Base-by-base conservation (phyloP, 2,888 invertebrate species). In the Helobdella robusta region DNA sequence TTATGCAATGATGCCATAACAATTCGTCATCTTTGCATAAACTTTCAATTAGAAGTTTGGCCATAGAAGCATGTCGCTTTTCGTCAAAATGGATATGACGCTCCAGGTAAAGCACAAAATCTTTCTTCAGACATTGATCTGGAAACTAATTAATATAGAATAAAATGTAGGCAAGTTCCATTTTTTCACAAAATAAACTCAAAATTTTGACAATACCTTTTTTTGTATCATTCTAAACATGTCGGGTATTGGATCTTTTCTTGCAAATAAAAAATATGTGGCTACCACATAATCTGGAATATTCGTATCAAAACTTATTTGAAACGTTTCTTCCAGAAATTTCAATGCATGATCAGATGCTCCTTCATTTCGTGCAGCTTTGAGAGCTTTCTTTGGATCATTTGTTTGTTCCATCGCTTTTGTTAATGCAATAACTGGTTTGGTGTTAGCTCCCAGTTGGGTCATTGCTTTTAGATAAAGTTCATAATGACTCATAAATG, bases 401-500 rank as follows among this genome's bases (percentile, higher is more conserved):
- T 54, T 25, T 15, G 11, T 40, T 18, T 20, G 23, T 54, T 54
- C 54, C 54, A 54, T 5, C 4, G 15, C 18, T 3, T 54, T 20
- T 18, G 54, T 28, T 30, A 54, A 25, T 15, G 54, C 54, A 18
- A 54, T 5, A 18, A 54, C 54, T 54, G 54, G 54, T 30, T 54
- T 54, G 2, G 23, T 54, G 28, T 54, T 30, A 5, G 54, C 54
- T 28, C 25, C 25, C 20, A 54, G 18, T 30, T 54, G 54, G 2
- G 23, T 8, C 54, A 54, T 54, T 5, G 54, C 54, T 20, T 54
- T 25, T 15, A 25, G 23, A 30, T 54, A 54, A 25, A 54, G 8
- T 25, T 54, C 54, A 20, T 54, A 54, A 25, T 54, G 54, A 54
- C 54, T 54, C 25, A 54, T 25, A 28, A 54, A 54, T n/a, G n/a